These are phyloP conservation scores for Chelonia mydas DNA, from an alignment of 2,797 vertebrate species.

Conservation along the genomic window DNA sequence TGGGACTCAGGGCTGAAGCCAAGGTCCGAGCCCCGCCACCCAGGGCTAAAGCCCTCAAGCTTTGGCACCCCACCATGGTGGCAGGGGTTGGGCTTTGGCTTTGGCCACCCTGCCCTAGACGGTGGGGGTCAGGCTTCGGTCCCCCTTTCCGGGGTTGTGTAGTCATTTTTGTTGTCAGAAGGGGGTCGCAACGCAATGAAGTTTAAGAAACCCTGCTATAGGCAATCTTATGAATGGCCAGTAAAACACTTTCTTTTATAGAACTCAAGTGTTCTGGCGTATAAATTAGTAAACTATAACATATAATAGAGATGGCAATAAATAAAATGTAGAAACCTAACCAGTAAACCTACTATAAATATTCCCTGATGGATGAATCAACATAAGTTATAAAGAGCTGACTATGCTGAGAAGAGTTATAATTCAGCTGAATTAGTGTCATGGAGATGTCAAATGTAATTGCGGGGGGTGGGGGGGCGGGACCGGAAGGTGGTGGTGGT, in stretches of 20 bases:
- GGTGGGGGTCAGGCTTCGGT: no score
- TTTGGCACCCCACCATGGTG: no score
- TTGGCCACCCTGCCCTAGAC: no score
- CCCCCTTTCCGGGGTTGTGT: no score
- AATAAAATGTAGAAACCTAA: fast-evolving
- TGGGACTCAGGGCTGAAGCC: no score
- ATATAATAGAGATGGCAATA: neutral
- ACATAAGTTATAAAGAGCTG: fast-evolving
- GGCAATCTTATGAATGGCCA: neutral
- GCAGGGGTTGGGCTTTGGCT: no score
- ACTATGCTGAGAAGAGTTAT: neutral
- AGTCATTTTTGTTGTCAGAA: no score
- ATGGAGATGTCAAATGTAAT: fast-evolving
- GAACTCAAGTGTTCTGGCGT: neutral
- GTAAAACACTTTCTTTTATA: neutral
- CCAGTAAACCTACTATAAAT: neutral
- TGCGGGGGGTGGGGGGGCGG: no score
- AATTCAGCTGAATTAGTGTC: neutral
- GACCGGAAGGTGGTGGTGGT: no score
- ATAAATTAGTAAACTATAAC: neutral
- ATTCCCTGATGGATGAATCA: fast-evolving
- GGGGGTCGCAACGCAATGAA: no score
- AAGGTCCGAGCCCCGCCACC: no score
- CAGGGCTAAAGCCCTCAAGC: no score
- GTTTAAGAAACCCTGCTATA: neutral